Conservation (phyloP, 1,140 invertebrate genomes). For the Penaeus vannamei region DNA sequence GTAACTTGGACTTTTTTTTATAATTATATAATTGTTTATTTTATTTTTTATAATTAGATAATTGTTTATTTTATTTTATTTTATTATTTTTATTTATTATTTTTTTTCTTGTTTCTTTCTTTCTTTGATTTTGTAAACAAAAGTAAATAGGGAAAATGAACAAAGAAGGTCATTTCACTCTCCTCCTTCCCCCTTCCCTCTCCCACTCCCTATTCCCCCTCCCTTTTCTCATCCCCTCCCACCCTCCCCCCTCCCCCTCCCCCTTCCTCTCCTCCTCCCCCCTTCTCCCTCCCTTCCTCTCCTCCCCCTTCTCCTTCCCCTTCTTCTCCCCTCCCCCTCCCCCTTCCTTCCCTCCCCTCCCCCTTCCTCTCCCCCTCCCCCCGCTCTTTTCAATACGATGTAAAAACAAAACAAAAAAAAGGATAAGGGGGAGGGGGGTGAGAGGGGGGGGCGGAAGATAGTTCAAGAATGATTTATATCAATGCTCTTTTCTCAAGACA, state of each 20-base stretch:
- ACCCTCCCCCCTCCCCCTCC: background rate
- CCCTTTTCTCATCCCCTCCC: background rate
- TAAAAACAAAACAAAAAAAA: background rate
- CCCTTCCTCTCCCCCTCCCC: conserved; percentile 13
- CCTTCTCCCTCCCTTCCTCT: conserved; percentile 23
- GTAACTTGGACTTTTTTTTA: no score
- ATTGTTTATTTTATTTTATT: no score
- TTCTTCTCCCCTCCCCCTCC: conserved; percentile 39
- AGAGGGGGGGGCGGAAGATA: background rate
- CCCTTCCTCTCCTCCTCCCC: background rate
- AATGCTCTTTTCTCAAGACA: background rate
- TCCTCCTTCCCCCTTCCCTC: no score
- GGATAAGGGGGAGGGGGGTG: background rate
- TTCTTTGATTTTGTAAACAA: no score
- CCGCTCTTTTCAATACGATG: background rate
- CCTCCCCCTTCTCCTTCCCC: conserved; percentile 26
- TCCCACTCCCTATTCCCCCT: background rate
- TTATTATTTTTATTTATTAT: no score
- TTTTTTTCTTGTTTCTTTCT: no score
- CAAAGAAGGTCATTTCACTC: no score
- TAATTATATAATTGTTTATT: no score
- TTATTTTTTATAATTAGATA: no score
- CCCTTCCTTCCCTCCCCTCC: conserved; percentile 26
- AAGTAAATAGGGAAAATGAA: no score
- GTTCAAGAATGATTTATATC: background rate